Percentiles rank a stretch among this genome's conserved stretches.
These are phyloP conservation scores for Eupithecia tripunctaria DNA, from an alignment of 2,888 invertebrate genomes.

Conservation along the genomic window DNA sequence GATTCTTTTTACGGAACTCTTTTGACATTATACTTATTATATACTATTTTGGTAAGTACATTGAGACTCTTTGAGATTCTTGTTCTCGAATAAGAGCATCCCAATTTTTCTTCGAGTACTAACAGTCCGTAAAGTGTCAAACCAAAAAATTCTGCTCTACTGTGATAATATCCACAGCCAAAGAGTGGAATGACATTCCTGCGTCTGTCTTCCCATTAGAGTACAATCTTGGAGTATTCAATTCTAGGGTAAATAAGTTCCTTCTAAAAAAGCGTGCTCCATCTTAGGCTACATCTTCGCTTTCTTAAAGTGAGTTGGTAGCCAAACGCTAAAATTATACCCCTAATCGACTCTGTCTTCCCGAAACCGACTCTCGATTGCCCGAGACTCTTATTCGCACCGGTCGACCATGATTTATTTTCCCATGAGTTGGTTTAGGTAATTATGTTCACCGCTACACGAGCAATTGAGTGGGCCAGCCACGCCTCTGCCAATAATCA, in stretches of 20 bases:
- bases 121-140: too few species aligned
- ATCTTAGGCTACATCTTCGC: too few species aligned
- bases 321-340: too few species aligned
- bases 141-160: too few species aligned
- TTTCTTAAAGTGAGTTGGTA: too few species aligned
- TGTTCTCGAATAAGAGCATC: not conserved
- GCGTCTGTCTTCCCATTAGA: too few species aligned
- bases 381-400: not conserved
- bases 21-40: not conserved
- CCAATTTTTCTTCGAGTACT: not conserved
- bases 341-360: not conserved
- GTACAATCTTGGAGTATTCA: too few species aligned
- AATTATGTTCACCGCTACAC: slow-evolving; percentile 66
- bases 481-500: slow-evolving; percentile 72
- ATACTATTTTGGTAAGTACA: not conserved
- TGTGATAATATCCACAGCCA: too few species aligned
- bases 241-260: too few species aligned
- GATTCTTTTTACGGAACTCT: not conserved
- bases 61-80: not conserved
- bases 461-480: slow-evolving; percentile 64
- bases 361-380: not conserved
- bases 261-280: too few species aligned
- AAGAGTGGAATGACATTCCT: too few species aligned
- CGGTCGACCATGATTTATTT: slow-evolving; percentile 54
- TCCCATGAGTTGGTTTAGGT: slow-evolving; percentile 68